Percentiles rank a stretch among this genome's conserved stretches.
These are phyloP conservation scores for Lytechinus pictus DNA, from an alignment of 35 echinoderm and acorn worm genomes.

Conservation along the genomic window DNA sequence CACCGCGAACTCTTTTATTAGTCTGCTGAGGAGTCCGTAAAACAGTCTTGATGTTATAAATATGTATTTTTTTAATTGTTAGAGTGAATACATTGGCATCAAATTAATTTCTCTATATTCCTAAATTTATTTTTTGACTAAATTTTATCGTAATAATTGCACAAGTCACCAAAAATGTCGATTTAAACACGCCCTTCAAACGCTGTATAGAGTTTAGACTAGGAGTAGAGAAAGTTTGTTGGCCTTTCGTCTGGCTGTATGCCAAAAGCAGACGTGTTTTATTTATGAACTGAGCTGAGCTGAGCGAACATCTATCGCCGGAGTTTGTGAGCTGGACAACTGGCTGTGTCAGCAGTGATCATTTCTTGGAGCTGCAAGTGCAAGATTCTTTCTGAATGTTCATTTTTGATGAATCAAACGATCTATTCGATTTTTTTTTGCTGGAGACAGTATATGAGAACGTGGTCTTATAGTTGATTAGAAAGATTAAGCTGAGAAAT, in stretches of 20 bases:
- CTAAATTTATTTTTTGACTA: neutral
- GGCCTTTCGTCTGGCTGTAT: neutral
- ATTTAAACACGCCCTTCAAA: neutral
- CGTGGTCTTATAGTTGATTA: neutral
- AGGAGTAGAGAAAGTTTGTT: neutral
- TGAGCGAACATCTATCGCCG: too few species aligned
- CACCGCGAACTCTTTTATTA: neutral
- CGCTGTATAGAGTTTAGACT: neutral
- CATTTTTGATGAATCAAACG: neutral
- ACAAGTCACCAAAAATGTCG: neutral
- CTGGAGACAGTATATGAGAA: neutral
- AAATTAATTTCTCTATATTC: too few species aligned
- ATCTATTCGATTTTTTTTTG: too few species aligned
- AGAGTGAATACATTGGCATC: neutral
- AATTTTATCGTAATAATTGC: neutral
- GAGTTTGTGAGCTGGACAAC: too few species aligned
- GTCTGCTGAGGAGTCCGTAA: neutral
- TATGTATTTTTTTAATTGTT: neutral
- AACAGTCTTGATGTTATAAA: neutral
- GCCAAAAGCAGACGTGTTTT: neutral
- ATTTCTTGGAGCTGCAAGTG: too few species aligned
- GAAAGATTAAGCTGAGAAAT: neutral
- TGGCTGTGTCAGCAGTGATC: too few species aligned
- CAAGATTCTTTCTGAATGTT: neutral
- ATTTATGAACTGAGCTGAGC: too few species aligned